Conservation (phyloP, 2,888 invertebrate species). For the Camponotus fellah region DNA sequence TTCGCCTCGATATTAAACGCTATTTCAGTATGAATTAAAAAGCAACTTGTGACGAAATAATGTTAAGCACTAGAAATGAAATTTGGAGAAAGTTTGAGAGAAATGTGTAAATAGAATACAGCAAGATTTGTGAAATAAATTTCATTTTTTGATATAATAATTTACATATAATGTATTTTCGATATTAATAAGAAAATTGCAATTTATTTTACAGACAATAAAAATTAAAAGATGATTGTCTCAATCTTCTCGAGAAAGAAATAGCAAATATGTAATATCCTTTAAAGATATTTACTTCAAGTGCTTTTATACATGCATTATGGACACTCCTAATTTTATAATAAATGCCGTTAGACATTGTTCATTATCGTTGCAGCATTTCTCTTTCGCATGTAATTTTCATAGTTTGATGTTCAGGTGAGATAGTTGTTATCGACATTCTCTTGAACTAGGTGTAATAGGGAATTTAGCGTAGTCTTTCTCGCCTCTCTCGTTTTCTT, state of each 20-base stretch:
- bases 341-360: conserved; percentile 48
- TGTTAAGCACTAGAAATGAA: background rate
- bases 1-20: background rate
- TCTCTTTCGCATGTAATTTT: conserved; percentile 66
- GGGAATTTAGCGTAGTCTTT: conserved; percentile 9
- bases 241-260: background rate
- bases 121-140: background rate
- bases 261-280: background rate
- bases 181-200: background rate
- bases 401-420: conserved; percentile 39
- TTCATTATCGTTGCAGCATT: conserved; percentile 59
- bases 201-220: background rate
- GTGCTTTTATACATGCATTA: background rate
- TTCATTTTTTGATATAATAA: background rate
- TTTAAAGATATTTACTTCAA: background rate
- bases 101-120: background rate
- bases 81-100: background rate
- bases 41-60: background rate
- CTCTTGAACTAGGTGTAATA: conserved; percentile 32
- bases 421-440: conserved; percentile 44
- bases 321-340: background rate
- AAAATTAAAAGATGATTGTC: background rate
- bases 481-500: conserved; percentile 61
- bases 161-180: background rate
- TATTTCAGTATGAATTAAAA: background rate